Evolutionary conservation across 2,888 invertebrate genomes (phyloP), one percentile per base, ranked within the genome.

Genomic region (Podotricha telesiphe): DNA sequence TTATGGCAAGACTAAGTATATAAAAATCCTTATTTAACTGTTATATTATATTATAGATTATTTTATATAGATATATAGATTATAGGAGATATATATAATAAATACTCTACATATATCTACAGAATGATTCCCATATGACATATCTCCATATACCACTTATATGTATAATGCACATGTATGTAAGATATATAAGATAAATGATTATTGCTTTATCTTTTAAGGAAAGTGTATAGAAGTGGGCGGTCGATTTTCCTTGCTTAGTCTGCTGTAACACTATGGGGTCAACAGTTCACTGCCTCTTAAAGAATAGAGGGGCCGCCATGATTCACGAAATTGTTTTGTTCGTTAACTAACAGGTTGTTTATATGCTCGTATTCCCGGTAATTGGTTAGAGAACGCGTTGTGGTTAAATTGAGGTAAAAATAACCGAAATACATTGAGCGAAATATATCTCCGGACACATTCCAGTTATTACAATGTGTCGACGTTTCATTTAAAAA

Each of bases 191-290:
- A 64, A 55, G 47, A 63, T 50, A 63, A 67, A 73, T 62, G 67
- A 59, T 56, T 65, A 71, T 67, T 48, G 66, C 68, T 66, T 65
- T 71, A 72, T 73, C 69, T 69, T 63, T 68, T 69, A 72, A 74
- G 64, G 72, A 76, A 73, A 78, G 77, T 74, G 71, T 81, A 81
- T 76, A 76, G 73, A 77, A 80, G 91, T 91, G 87, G 91, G 90
- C 90, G 90, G 87, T 86, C 89, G 86, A 86, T 91, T 89, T 89
- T 83, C 82, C 83, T 81, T 78, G 78, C 83, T 82, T 88, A 84
- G 86, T 85, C 84, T 80, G 82, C 81, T 83, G 84, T 85, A 82
- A 82, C 79, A 74, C 76, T 78, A 77, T 74, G 84, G 85, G 90
- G 89, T 91, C 90, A 87, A 74, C 80, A 80, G 88, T 86, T 76